These are phyloP conservation scores for Acropternis orthonyx DNA, from an alignment of 2,797 vertebrate genomes.

Conservation along the genomic window DNA sequence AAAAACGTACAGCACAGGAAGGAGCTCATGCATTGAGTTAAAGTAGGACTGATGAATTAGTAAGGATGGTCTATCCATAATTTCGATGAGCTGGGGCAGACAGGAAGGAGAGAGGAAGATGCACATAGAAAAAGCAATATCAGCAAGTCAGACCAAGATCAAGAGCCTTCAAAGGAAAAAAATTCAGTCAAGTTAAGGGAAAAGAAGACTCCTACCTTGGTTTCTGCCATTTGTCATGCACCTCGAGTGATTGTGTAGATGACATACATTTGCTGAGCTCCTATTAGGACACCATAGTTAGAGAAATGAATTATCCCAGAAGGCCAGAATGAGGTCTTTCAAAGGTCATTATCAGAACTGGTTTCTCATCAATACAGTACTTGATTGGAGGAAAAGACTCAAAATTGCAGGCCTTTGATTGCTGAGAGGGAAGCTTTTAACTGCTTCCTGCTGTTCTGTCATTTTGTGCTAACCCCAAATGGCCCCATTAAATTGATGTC, in stretches of 20 bases:
- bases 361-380: conserved; percentile 59
- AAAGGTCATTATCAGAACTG: conserved; percentile 57
- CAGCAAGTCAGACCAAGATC: neutral
- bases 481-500: conserved; percentile 68
- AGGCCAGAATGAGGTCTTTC: conserved; percentile 51
- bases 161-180: neutral
- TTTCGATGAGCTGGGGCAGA: neutral
- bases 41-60: conserved; percentile 24
- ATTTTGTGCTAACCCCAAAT: conserved; percentile 65
- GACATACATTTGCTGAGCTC: neutral
- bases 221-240: neutral
- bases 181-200: neutral
- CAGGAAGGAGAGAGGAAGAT: neutral
- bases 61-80: conserved; percentile 19
- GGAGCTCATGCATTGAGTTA: neutral
- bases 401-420: conserved; percentile 66
- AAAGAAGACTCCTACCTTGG: neutral
- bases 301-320: conserved; percentile 43
- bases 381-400: conserved; percentile 66
- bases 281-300: conserved; percentile 13
- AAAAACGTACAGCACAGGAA: neutral
- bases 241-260: neutral
- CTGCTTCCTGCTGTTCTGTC: conserved; percentile 63
- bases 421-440: conserved; percentile 65
- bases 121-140: neutral